A percentile compares a stretch with the other conserved stretches of the same genome.
phyloP scores from a whole-genome alignment of 2,888 invertebrate species.

The Hydraecia micacea region DNA sequence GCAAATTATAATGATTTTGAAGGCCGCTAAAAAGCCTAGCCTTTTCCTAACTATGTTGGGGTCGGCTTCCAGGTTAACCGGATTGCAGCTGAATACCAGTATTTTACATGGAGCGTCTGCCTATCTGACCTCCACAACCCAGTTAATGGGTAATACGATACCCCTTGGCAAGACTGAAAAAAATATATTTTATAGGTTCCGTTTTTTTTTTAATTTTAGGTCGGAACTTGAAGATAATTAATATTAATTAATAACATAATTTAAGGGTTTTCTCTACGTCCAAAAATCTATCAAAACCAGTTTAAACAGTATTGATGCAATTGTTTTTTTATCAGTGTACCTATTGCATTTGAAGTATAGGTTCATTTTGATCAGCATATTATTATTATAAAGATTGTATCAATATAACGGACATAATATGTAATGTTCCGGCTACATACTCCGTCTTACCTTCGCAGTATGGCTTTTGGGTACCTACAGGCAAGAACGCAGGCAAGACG shows the following conservation, averaged over 20 bases:
- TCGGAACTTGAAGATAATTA: too few relatives aligned
- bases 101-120: not conserved
- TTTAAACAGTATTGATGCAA: not conserved
- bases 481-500: not conserved
- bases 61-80: not conserved
- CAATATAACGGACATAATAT: not conserved
- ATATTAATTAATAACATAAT: not conserved
- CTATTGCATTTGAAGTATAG: not conserved
- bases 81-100: not conserved
- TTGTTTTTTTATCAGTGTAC: not conserved
- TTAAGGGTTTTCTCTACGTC: not conserved
- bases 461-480: not conserved
- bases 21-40: too few relatives aligned
- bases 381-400: not conserved
- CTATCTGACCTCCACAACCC: not conserved
- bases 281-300: not conserved
- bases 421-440: not conserved
- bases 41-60: not conserved
- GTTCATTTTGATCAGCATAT: not conserved
- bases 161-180: too few relatives aligned
- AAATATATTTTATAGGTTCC: too few relatives aligned
- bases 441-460: not conserved
- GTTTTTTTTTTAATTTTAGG: too few relatives aligned
- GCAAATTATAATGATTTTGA: too few relatives aligned
- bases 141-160: too few relatives aligned